Conservation (phyloP, 2,113 vertebrate species). For the Choloepus hoffmanni region DNA sequence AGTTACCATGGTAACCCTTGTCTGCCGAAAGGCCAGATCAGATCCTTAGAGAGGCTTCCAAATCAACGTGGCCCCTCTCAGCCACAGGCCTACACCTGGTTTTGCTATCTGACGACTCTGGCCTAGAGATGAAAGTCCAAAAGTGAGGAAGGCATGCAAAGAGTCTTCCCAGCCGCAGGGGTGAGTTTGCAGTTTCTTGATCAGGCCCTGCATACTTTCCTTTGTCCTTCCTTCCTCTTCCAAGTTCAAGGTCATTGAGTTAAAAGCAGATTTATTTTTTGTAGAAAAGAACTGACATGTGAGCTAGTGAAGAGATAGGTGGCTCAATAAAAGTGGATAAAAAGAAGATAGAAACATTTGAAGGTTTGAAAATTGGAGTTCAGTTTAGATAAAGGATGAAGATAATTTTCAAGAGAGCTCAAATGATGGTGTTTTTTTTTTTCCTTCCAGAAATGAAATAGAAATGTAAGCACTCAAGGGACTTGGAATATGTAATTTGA, state of each 20-base stretch:
- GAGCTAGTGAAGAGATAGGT: background rate
- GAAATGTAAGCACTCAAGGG: background rate
- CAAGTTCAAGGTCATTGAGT: constrained; percentile 62
- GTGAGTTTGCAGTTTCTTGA: background rate
- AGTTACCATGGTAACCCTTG: constrained; percentile 60
- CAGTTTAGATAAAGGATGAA: constrained; percentile 62
- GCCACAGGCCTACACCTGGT: background rate
- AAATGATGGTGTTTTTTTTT: too few relatives aligned
- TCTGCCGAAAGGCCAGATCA: background rate
- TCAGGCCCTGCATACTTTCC: background rate
- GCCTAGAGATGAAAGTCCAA: background rate
- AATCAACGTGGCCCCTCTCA: constrained; percentile 51
- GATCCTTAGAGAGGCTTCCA: constrained; percentile 65
- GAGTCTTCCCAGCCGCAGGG: background rate
- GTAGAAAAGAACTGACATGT: background rate
- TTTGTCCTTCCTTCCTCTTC: background rate
- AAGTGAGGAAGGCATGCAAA: background rate
- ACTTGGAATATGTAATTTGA: background rate
- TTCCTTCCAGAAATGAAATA: background rate
- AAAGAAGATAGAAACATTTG: constrained; percentile 8
- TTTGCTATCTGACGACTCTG: background rate
- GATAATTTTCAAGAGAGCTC: constrained; percentile 40
- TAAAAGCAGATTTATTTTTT: constrained; percentile 45
- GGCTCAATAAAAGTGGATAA: background rate
- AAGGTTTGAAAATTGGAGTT: constrained; percentile 12